Evolutionary conservation across 2,797 vertebrate genomes (phyloP).

Genomic region (Pseudochirops corinnae): DNA sequence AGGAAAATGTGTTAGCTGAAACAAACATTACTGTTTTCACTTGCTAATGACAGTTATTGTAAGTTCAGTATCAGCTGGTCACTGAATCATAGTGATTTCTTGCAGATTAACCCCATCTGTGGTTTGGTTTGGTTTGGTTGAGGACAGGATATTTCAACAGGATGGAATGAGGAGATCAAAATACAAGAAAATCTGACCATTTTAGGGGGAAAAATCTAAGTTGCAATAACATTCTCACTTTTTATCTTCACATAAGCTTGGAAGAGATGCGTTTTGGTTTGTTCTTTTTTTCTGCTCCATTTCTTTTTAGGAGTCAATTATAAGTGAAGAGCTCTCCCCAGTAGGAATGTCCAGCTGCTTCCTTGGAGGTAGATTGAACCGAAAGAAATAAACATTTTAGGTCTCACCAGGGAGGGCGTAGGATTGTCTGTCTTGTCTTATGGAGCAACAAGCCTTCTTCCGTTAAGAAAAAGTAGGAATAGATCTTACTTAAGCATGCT

Average conservation of each 20-base stretch:
- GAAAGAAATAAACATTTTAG: constrained; percentile 40
- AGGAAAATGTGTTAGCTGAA: constrained; percentile 45
- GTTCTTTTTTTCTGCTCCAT: background rate
- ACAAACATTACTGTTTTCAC: background rate
- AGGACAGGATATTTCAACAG: constrained; percentile 31
- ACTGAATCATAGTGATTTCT: constrained; percentile 13
- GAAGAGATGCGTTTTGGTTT: background rate
- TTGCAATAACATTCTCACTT: background rate
- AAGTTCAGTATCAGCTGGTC: background rate
- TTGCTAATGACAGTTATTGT: constrained; percentile 8
- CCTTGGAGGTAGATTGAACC: constrained; percentile 24
- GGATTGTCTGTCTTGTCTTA: constrained; percentile 28
- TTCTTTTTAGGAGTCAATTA: constrained; percentile 60
- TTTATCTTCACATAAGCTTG: constrained; percentile 20
- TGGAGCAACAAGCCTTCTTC: background rate
- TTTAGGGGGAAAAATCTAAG: constrained; percentile 10
- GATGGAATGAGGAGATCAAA: constrained; percentile 35
- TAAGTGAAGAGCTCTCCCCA: background rate
- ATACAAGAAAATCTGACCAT: constrained; percentile 43
- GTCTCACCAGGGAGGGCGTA: background rate
- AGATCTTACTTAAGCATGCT: background rate
- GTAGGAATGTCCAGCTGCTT: constrained; percentile 7
- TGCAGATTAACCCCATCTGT: background rate
- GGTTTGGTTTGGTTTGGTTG: background rate
- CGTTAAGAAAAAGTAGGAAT: background rate